Conservation (phyloP, 2,113 vertebrate genomes). For the Sorex araneus region DNA sequence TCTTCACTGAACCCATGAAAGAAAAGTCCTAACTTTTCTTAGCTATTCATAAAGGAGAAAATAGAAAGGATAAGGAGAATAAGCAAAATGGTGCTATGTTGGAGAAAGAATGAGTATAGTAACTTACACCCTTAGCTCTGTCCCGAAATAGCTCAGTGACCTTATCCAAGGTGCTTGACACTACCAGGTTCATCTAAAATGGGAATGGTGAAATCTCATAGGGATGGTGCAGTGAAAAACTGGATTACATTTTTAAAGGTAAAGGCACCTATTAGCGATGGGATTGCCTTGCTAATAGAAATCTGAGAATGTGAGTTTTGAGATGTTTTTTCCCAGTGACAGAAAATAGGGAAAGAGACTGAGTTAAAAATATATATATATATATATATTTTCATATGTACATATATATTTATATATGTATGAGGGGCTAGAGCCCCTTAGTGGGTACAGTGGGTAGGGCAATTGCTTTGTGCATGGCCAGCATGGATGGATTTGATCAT, state of each 20-base stretch:
- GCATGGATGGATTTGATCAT: too few species aligned
- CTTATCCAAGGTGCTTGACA: slow-evolving; percentile 75
- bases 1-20: too few species aligned
- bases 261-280: neutral
- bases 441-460: neutral
- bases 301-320: slow-evolving; percentile 13
- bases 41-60: neutral
- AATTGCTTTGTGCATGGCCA: too few species aligned
- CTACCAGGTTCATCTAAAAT: slow-evolving; percentile 63
- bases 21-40: too few species aligned
- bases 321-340: slow-evolving; percentile 15
- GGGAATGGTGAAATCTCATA: slow-evolving; percentile 62
- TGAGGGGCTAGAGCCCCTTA: too few species aligned
- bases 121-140: slow-evolving; percentile 60
- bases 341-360: neutral
- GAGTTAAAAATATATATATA: neutral
- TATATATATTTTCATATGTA: too few species aligned
- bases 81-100: slow-evolving; percentile 50
- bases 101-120: slow-evolving; percentile 64
- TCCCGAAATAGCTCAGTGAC: slow-evolving; percentile 73
- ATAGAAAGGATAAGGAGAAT: slow-evolving; percentile 56
- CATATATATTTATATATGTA: too few species aligned
- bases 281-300: neutral
- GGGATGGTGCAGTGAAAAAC: slow-evolving; percentile 52
- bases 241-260: slow-evolving; percentile 37